These are phyloP conservation scores for Acyrthosiphon pisum DNA, from an alignment of 1,140 invertebrate genomes.

Conservation along the genomic window DNA sequence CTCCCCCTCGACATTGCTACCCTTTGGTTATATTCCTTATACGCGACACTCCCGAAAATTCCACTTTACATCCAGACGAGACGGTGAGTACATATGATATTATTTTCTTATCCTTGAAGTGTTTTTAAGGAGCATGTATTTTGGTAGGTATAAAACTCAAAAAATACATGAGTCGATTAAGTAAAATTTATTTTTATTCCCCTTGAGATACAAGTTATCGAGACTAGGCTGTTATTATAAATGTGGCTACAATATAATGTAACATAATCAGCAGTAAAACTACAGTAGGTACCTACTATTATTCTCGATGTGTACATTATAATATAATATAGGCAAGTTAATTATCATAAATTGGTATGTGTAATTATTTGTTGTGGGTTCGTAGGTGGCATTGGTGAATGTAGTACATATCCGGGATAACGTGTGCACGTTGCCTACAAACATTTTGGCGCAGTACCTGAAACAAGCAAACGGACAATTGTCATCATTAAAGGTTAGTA, in stretches of 20 bases:
- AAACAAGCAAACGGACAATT: conserved; percentile 83
- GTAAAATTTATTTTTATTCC: too few species aligned
- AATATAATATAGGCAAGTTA: background rate
- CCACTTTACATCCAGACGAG: conserved; percentile 75
- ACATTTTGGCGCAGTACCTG: conserved; percentile 79
- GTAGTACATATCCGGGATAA: conserved; percentile 82
- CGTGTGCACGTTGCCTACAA: conserved; percentile 77
- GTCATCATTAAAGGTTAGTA: conserved; percentile 77
- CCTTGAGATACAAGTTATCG: background rate
- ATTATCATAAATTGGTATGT: background rate
- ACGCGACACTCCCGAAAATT: conserved; percentile 66
- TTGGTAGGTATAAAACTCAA: too few species aligned
- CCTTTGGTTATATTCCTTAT: conserved; percentile 77
- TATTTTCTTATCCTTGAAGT: background rate
- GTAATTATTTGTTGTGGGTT: background rate
- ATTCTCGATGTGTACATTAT: background rate
- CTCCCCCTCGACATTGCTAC: conserved; percentile 76
- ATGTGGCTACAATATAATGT: background rate
- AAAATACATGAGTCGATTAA: too few species aligned
- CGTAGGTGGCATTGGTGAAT: conserved; percentile 77
- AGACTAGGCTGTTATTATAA: background rate
- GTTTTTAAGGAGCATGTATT: too few species aligned
- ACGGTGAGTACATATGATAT: conserved; percentile 67
- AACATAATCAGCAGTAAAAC: background rate
- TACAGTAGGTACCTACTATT: background rate